These are phyloP conservation scores for Takifugu rubripes DNA, from an alignment of 2,797 vertebrate species.

Conservation along the genomic window DNA sequence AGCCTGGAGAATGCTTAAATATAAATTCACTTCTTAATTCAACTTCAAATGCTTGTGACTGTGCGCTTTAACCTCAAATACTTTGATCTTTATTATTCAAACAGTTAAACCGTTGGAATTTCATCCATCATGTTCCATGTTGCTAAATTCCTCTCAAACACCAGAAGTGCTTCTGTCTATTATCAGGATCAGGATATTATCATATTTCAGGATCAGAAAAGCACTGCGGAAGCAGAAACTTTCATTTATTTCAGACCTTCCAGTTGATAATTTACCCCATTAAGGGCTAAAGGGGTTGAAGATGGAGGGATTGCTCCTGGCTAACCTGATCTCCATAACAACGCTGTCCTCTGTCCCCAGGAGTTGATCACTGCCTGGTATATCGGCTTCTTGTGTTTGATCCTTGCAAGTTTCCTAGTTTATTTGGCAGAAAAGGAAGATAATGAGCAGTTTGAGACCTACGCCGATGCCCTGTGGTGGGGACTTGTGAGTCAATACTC, in stretches of 20 bases:
- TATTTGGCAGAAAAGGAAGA: conserved; percentile 97
- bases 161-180: background rate
- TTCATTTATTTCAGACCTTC: conserved; percentile 9
- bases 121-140: background rate
- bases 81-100: too few species aligned
- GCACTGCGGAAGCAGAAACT: background rate
- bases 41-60: background rate
- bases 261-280: conserved; percentile 14
- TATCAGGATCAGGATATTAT: background rate
- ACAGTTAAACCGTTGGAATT: background rate
- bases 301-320: too few species aligned
- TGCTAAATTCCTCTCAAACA: too few species aligned
- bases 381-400: conserved; percentile 97
- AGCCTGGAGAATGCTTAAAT: background rate
- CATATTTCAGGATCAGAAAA: conserved; percentile 3
- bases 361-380: conserved; percentile 94
- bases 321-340: background rate
- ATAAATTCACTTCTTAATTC: too few species aligned
- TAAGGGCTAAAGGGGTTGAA: too few species aligned
- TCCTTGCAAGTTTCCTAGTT: conserved; percentile 95
- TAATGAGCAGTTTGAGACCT: conserved; percentile 96
- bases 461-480: conserved; percentile 98
- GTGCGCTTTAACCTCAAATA: background rate
- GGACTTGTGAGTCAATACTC: conserved; percentile 85
- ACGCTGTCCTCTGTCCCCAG: conserved; percentile 34